Evolutionary conservation across 2,113 vertebrate genomes (phyloP).

Genomic region (Hippocampus barbouri): DNA sequence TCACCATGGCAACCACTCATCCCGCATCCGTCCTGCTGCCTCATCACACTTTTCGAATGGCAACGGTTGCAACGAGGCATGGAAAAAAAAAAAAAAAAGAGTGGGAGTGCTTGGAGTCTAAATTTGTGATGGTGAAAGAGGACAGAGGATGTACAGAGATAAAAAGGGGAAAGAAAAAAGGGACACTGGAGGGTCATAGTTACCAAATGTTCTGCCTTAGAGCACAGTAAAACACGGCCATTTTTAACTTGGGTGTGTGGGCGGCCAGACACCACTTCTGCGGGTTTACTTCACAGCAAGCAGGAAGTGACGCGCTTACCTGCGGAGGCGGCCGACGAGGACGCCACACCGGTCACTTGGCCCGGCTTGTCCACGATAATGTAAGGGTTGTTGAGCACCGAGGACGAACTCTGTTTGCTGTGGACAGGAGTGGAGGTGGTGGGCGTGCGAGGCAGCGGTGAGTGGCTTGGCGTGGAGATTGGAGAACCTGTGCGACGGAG

Average conservation of each 20-base stretch:
- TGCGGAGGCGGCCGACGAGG: slow-evolving; percentile 71
- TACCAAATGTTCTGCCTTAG: slow-evolving; percentile 10
- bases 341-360: slow-evolving; percentile 78
- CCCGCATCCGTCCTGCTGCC: slow-evolving; percentile 30
- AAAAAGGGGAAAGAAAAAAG: slow-evolving; percentile 7
- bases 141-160: slow-evolving; percentile 13
- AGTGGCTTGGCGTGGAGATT: slow-evolving; percentile 94
- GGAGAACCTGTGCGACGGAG: slow-evolving; percentile 80
- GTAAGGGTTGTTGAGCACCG: slow-evolving; percentile 83
- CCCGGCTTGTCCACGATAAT: slow-evolving; percentile 87
- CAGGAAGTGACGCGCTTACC: slow-evolving; percentile 48
- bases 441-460: slow-evolving; percentile 88
- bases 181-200: background rate
- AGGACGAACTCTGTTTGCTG: slow-evolving; percentile 84
- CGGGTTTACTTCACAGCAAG: slow-evolving; percentile 18
- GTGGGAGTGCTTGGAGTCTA: slow-evolving; percentile 1
- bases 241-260: slow-evolving; percentile 31
- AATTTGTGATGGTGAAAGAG: background rate
- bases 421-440: slow-evolving; percentile 86
- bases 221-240: background rate
- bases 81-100: background rate
- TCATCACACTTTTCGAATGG: slow-evolving; percentile 22
- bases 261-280: slow-evolving; percentile 23
- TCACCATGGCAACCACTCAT: slow-evolving; percentile 53
- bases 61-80: background rate